A percentile compares a stretch with the other conserved stretches of the same genome.
These are phyloP conservation scores for Danionella dracula DNA, from an alignment of 2,797 vertebrate genomes.

Conservation along the genomic window DNA sequence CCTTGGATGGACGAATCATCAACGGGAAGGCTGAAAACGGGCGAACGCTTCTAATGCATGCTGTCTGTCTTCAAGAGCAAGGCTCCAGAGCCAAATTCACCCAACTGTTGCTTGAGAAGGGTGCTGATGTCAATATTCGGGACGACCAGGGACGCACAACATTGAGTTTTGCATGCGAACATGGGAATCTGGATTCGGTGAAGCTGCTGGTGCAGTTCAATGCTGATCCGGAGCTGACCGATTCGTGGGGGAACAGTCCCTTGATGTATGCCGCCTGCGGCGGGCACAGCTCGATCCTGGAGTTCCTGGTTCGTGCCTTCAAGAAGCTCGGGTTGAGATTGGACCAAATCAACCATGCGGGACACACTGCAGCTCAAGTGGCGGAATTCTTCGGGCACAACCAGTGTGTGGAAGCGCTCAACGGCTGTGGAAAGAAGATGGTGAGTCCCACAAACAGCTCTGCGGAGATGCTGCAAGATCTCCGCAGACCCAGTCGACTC, in stretches of 20 bases:
- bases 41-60: conserved; percentile 83
- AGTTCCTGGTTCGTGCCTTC: conserved; percentile 84
- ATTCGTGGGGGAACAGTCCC: conserved; percentile 80
- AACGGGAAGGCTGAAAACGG: conserved; percentile 82
- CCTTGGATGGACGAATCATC: conserved; percentile 83
- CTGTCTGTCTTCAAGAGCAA: conserved; percentile 75
- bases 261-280: conserved; percentile 84
- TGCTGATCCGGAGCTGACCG: conserved; percentile 79
- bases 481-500: conserved; percentile 61
- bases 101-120: conserved; percentile 80
- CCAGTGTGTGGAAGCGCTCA: conserved; percentile 77
- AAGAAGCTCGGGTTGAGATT: conserved; percentile 81
- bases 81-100: conserved; percentile 76
- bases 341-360: conserved; percentile 77
- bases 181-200: conserved; percentile 79
- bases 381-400: conserved; percentile 78
- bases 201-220: conserved; percentile 87
- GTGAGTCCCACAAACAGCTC: conserved; percentile 43
- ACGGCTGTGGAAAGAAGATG: conserved; percentile 44
- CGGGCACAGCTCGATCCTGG: conserved; percentile 78
- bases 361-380: conserved; percentile 79
- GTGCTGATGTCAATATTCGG: conserved; percentile 78
- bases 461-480: conserved; percentile 40
- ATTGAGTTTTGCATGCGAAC: conserved; percentile 80
- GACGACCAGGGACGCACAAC: conserved; percentile 82